Evolutionary conservation across 2,113 vertebrate genomes (phyloP), one percentile per base, ranked within the genome.

Genomic region (Lates calcarifer): DNA sequence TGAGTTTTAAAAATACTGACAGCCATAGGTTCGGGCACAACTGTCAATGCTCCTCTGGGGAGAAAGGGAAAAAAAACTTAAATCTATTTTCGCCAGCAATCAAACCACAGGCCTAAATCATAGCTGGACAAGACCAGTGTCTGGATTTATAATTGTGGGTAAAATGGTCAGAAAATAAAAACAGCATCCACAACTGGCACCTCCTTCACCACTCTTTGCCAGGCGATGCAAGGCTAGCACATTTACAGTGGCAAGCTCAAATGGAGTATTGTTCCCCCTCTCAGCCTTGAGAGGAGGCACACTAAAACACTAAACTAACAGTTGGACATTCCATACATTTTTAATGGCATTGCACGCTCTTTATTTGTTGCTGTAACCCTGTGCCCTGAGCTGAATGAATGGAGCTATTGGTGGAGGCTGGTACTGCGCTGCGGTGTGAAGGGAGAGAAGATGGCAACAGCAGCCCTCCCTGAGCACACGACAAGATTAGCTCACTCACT

Each of bases 341-440:
- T 96, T 96, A 94, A 93, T 95, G 94, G 95, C 45, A 83, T 94
- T 80, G 84, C 90, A 95, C 90, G 35, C 92, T 95, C 95, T 94
- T 94, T 96, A 96, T 97, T 97, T 97, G 96, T 96, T 97, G 95
- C 94, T 93, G 84, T 96, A 97, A 97, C 95, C 96, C 95, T 92
- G 82, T 95, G 95, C 94, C 96, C 96, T 66, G 83, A 73, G 86
- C 87, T 90, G 93, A 81, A 94, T 96, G 86, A 96, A 96, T 95
- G 92, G 88, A 67, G 90, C 94, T 90, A 93, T 96, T 95, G 84
- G 95, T 95, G 93, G 91, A 93, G 94, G 92, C 91, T 84, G 79
- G 86, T 81, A 83, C 90, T 78, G 93, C 41, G 71, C 87, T 77
- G 86, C 67, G 80, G 93, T 90, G 79, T 83, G 88, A 89, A 85